phyloP scores from a whole-genome alignment of 1,140 invertebrate genomes.

The Solen grandis region DNA sequence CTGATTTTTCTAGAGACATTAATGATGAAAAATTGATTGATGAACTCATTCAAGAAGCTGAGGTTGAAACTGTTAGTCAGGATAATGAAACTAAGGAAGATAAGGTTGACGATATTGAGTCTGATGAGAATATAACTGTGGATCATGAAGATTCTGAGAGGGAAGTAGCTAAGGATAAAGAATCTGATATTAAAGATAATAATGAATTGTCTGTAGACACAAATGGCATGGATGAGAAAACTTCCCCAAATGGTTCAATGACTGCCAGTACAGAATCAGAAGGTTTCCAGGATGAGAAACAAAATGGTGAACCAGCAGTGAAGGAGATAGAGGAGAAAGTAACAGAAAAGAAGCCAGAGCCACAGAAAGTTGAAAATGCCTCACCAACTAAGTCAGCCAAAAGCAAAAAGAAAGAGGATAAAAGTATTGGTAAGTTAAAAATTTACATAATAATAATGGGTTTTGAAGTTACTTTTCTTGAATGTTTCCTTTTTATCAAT shows the following conservation, averaged over 20 bases:
- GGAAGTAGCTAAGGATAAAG: slow-evolving; percentile 17
- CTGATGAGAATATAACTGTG: slow-evolving; percentile 18
- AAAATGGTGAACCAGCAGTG: slow-evolving; percentile 1
- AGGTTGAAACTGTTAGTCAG: neutral
- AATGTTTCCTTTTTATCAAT: no score
- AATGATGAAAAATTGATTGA: slow-evolving; percentile 40
- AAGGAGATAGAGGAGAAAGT: slow-evolving; percentile 36
- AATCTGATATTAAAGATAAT: slow-evolving; percentile 2
- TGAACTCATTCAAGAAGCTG: slow-evolving; percentile 25
- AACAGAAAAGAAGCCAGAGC: slow-evolving; percentile 27
- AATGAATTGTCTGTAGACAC: slow-evolving; percentile 5
- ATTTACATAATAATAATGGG: no score
- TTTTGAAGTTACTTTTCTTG: no score
- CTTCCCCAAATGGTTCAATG: slow-evolving; percentile 56
- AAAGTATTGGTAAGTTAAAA: slow-evolving; percentile 73
- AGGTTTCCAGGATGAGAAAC: slow-evolving; percentile 55
- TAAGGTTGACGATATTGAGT: slow-evolving; percentile 24
- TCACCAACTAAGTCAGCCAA: slow-evolving; percentile 59
- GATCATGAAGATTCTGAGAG: slow-evolving; percentile 40
- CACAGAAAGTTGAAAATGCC: slow-evolving; percentile 25
- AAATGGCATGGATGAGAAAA: slow-evolving; percentile 3
- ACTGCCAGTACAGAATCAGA: slow-evolving; percentile 63
- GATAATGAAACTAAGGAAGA: neutral
- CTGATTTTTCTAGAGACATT: neutral
- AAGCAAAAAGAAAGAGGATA: slow-evolving; percentile 76